phyloP scores from a whole-genome alignment of 1,140 invertebrate species.

The Contarinia nasturtii region DNA sequence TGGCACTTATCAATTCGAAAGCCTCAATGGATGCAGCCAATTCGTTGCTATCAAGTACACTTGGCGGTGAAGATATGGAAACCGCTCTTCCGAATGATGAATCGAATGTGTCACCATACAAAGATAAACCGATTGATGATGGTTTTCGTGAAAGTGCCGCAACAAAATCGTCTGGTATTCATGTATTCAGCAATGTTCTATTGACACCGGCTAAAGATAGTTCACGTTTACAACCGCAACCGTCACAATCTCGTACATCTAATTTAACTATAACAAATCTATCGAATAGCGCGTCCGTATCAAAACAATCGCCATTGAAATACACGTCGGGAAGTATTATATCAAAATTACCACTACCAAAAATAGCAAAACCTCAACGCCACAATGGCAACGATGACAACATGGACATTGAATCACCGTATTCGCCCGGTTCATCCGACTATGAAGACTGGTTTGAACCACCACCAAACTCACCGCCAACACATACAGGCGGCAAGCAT shows the following conservation, averaged over 20 bases:
- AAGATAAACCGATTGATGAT: background rate
- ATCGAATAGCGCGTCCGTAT: slow-evolving; percentile 7
- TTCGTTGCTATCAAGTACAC: background rate
- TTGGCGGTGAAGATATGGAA: background rate
- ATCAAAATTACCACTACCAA: slow-evolving; percentile 16
- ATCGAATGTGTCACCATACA: background rate
- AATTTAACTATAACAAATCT: too few species aligned
- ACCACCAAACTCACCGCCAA: slow-evolving; percentile 39
- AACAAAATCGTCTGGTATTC: background rate
- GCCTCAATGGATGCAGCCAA: slow-evolving; percentile 8
- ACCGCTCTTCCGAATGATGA: background rate
- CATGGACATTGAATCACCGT: slow-evolving; percentile 54
- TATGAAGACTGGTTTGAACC: slow-evolving; percentile 75
- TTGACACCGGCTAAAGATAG: background rate
- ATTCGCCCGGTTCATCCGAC: slow-evolving; percentile 64
- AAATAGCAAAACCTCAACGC: slow-evolving; percentile 9
- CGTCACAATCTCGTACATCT: too few species aligned
- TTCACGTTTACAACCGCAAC: background rate
- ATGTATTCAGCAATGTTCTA: background rate
- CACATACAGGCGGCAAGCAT: slow-evolving; percentile 7
- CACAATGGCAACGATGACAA: slow-evolving; percentile 25
- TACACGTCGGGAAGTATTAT: slow-evolving; percentile 13
- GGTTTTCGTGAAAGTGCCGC: background rate
- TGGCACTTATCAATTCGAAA: slow-evolving; percentile 22
- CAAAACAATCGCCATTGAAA: slow-evolving; percentile 15